These are phyloP conservation scores for Scaptomyza montana DNA, from an alignment of 1,140 invertebrate species.

Conservation along the genomic window DNA sequence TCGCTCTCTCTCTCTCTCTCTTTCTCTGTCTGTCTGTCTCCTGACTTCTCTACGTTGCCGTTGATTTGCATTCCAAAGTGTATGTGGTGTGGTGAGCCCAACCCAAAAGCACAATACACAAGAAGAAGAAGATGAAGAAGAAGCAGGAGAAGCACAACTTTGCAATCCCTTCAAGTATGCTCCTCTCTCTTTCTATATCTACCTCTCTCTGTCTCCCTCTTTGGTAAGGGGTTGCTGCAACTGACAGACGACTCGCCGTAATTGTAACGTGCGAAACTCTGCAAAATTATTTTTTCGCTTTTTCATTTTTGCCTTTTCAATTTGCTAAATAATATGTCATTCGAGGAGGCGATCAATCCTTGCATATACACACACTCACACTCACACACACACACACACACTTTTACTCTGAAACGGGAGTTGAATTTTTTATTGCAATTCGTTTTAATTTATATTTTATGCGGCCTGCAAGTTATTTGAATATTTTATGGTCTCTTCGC, in stretches of 20 bases:
- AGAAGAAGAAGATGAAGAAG: neutral
- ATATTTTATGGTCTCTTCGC: constrained; percentile 46
- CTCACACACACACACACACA: neutral
- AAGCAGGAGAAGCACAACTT: neutral
- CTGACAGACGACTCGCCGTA: constrained; percentile 42
- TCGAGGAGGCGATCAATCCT: constrained; percentile 73
- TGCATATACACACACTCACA: constrained; percentile 12
- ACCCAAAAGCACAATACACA: constrained; percentile 45
- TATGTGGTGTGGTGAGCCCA: constrained; percentile 56
- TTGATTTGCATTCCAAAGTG: constrained; percentile 80
- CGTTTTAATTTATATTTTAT: constrained; percentile 65
- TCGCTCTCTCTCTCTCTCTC: neutral
- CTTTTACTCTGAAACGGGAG: constrained; percentile 60
- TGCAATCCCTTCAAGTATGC: constrained; percentile 35
- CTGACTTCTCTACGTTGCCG: constrained; percentile 13
- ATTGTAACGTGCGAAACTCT: constrained; percentile 76
- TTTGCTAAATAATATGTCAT: constrained; percentile 80
- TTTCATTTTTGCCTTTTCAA: constrained; percentile 53
- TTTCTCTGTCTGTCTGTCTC: no score
- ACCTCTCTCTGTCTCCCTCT: neutral
- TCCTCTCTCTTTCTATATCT: neutral
- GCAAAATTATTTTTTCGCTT: constrained; percentile 39
- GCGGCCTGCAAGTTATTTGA: constrained; percentile 51
- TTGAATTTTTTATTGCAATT: constrained; percentile 75
- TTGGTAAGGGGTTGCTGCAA: constrained; percentile 6